Evolutionary conservation across 2,888 invertebrate species (phyloP).

Genomic region (Nomada goodeniana): DNA sequence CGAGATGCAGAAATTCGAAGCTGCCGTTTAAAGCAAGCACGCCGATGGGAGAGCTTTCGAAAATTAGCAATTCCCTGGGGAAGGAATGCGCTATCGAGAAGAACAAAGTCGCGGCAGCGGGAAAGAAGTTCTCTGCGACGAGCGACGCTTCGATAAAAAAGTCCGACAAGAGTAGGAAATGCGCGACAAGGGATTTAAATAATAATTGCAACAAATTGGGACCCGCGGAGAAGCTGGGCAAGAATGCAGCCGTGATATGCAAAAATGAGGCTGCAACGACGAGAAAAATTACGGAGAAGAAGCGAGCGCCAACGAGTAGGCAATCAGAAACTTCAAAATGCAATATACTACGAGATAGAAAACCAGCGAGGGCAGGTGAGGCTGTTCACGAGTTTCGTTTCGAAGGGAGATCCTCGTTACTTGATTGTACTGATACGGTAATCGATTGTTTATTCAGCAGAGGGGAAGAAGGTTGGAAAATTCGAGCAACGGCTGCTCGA

Average conservation of each 20-base stretch:
- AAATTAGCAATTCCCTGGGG: not conserved
- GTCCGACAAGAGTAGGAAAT: too few species aligned
- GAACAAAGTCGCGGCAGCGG: not conserved
- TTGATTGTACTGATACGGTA: not conserved
- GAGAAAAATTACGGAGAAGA: not conserved
- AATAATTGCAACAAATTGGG: not conserved
- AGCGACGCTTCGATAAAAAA: not conserved
- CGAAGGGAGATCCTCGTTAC: too few species aligned
- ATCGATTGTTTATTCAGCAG: conserved; percentile 8
- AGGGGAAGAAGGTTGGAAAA: not conserved
- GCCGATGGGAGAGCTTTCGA: not conserved
- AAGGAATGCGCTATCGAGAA: not conserved
- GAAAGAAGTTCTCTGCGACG: not conserved
- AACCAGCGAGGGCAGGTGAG: not conserved
- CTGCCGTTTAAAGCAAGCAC: not conserved
- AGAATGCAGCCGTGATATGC: not conserved
- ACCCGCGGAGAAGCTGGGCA: too few species aligned
- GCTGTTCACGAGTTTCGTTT: not conserved
- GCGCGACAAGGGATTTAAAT: not conserved
- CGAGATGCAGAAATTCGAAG: not conserved
- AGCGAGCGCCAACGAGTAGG: not conserved
- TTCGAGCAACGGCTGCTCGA: not conserved
- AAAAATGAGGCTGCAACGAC: too few species aligned
- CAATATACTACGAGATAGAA: not conserved
- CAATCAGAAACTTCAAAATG: not conserved